These are phyloP conservation scores for Dasyurus viverrinus DNA, from an alignment of 2,113 vertebrate genomes.

Conservation along the genomic window DNA sequence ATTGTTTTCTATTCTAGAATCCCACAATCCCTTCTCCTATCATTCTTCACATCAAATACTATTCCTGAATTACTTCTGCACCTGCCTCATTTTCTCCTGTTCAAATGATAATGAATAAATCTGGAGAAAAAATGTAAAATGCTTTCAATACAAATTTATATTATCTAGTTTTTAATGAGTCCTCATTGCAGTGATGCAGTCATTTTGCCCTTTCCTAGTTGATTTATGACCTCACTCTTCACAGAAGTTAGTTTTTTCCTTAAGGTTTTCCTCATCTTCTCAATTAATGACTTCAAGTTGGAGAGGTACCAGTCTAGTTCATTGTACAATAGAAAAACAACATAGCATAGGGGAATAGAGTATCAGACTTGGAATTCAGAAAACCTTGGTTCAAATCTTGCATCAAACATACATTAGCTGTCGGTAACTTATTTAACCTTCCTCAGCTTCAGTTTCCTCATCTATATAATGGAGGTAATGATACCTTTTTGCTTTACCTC, in stretches of 20 bases:
- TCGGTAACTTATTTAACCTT: too few relatives aligned
- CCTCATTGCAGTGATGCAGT: not conserved
- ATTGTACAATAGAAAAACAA: not conserved
- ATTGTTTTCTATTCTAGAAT: not conserved
- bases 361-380: too few relatives aligned
- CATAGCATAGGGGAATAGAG: not conserved
- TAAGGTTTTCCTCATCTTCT: not conserved
- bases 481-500: too few relatives aligned
- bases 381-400: too few relatives aligned
- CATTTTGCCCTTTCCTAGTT: not conserved
- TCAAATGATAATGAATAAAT: not conserved
- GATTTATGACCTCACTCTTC: not conserved
- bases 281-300: not conserved
- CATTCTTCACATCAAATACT: not conserved
- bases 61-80: not conserved
- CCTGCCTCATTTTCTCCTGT: not conserved
- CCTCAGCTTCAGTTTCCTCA: too few relatives aligned
- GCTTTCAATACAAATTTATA: not conserved
- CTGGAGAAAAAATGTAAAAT: not conserved
- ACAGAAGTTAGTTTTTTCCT: not conserved
- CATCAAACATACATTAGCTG: too few relatives aligned
- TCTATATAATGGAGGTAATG: too few relatives aligned
- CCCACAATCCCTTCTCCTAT: not conserved
- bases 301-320: not conserved
- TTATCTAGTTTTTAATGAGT: not conserved